phyloP scores from a whole-genome alignment of 2,113 vertebrate genomes.

The Aramus guarauna region DNA sequence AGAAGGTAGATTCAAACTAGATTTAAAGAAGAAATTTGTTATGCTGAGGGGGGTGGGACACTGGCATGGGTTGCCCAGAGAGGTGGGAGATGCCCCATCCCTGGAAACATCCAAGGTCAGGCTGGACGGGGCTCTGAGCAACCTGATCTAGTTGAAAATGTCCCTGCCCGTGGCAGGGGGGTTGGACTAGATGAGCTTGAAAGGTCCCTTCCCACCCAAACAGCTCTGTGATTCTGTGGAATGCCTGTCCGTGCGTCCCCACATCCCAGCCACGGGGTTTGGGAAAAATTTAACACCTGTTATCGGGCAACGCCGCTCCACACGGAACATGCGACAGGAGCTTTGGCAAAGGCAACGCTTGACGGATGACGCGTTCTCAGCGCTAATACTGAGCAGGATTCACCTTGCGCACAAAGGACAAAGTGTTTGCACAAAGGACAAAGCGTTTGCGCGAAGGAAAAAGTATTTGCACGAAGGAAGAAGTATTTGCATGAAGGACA shows the following conservation, averaged over 20 bases:
- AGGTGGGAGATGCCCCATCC: background rate
- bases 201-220: background rate
- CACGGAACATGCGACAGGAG: background rate
- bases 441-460: background rate
- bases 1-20: background rate
- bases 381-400: fast-evolving
- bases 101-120: background rate
- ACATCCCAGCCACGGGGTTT: fast-evolving
- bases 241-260: fast-evolving
- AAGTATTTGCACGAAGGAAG: background rate
- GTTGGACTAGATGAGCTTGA: fast-evolving
- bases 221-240: fast-evolving
- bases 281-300: background rate
- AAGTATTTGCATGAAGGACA: background rate
- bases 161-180: background rate
- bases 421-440: background rate
- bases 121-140: background rate
- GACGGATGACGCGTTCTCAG: background rate
- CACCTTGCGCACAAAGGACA: background rate
- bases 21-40: background rate
- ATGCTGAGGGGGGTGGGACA: fast-evolving
- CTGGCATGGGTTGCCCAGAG: background rate
- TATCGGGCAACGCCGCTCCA: background rate
- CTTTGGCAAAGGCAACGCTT: background rate
- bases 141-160: background rate